Base-by-base conservation (phyloP, 1,140 invertebrate species). In the Arctopsyche grandis region DNA sequence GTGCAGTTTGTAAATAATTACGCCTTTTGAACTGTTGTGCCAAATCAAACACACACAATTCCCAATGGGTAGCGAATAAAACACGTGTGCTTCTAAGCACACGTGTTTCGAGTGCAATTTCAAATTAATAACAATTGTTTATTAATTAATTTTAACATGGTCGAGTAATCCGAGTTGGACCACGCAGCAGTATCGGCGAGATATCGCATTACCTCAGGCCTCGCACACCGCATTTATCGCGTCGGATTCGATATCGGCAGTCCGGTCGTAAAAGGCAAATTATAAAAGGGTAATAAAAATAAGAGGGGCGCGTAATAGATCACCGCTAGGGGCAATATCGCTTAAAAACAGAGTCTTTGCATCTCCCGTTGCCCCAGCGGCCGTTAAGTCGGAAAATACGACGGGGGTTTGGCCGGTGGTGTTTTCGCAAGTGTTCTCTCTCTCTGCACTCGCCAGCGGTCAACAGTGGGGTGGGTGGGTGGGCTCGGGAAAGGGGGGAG, bases 311-410 rank as follows among this genome's bases (percentile, higher is more conserved):
- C 21, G 19, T 26, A 66, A 66, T 22, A 10, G 60, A 26, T 66
- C 60, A 26, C 24, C 19, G 24, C 19, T 12, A 22, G 60, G 10
- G 60, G 10, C 19, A 26, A 66, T 21, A 66, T 66, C 60, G 60
- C 60, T 66, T 66, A 66, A 66, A 66, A 66, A 66, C 60, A 21
- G 60, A 21, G 24, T 66, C 60, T 66, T 66, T 66, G 60, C 60
- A 66, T 66, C 60, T 26, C 24, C 3, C 60, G 19, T 12, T 22
- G 60, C 5, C 16, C 48, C 12, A 46, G 4, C n/a, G 60, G 1
- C 60, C 0, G 24, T 66, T 66, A 19, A 66, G 60, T 10, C 52
- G 52, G 14, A 21, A n/a, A 21, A 56, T 19, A 21, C 19, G 24
- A 21, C 12, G 24, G 19, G 60, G 60, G 29, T 38, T 66, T 21